Evolutionary conservation across 2,113 vertebrate species (phyloP), one percentile per base, ranked within the genome.

Genomic region (Notothenia rossii): DNA sequence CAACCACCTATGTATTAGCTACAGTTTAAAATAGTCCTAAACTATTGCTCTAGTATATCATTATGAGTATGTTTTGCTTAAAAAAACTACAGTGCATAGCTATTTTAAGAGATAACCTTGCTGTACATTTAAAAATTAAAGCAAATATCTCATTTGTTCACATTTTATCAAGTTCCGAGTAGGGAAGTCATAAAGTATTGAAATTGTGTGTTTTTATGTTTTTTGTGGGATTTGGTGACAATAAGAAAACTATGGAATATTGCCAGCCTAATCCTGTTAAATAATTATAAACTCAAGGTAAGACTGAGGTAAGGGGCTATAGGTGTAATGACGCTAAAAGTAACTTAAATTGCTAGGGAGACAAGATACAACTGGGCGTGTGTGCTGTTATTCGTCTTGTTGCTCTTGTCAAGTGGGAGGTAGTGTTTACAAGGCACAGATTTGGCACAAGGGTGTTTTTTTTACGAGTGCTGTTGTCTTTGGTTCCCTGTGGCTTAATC

Each of bases 351-450:
- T 5, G 18, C 55, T 36, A 7, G 17, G 56, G 60, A 66, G 22
- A 72, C 40, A 49, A 49, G 22, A 22, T 22, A 22, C 58, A 51
- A 33, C 33, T 69, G 58, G 65, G 15, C 40, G 5, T 50, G 63
- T 55, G 60, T 22, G 15, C 20, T 63, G 22, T 29, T 63, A 36
- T 78, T 33, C 78, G 54, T 45, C n/a, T 55, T 55, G 78, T 22
- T 40, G 45, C 66, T 7, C 54, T 49, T 65, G 56, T 78, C 72
- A 85, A 72, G 72, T 55, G 60, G 77, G 83, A 84, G 60, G 75
- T 49, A 53, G 63, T 76, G 71, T 86, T 89, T 81, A 83, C 75
- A 81, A 72, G 66, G 71, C 74, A 65, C 64, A 62, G 64, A 78
- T 86, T 82, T 81, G 63, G 72, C 60, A 84, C 50, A n/a, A 29